phyloP scores from a whole-genome alignment of 2,113 vertebrate genomes.

The Phyllostomus discolor region DNA sequence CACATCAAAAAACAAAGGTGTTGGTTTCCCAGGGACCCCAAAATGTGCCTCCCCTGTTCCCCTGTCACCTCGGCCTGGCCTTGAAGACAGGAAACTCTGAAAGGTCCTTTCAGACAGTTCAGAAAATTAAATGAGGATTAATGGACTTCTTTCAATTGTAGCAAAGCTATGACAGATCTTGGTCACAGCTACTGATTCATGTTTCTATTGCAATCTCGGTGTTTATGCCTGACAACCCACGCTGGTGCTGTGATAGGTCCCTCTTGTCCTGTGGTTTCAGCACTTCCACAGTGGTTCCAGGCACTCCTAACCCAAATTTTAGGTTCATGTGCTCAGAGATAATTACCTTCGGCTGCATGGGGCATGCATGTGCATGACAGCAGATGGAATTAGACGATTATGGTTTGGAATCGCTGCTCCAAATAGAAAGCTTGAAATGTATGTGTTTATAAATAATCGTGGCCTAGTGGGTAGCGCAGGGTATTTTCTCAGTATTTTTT shows the following conservation, averaged over 20 bases:
- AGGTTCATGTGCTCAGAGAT: constrained; percentile 28
- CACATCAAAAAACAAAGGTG: not conserved
- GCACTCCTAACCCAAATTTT: constrained; percentile 29
- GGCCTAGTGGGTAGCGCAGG: not conserved
- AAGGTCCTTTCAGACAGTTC: not conserved
- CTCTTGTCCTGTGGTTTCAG: constrained; percentile 50
- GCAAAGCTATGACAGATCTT: not conserved
- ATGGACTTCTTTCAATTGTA: not conserved
- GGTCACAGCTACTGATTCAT: not conserved
- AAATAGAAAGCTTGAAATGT: constrained; percentile 50
- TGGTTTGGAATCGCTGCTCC: constrained; percentile 47
- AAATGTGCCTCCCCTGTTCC: not conserved
- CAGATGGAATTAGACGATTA: constrained; percentile 53
- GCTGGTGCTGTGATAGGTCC: not conserved
- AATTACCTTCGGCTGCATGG: constrained; percentile 59
- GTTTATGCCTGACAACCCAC: constrained; percentile 33
- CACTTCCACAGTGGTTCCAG: constrained; percentile 49
- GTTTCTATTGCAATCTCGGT: not conserved
- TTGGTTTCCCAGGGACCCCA: not conserved
- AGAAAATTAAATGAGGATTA: not conserved
- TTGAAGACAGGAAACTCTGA: constrained; percentile 3
- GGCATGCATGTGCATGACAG: constrained; percentile 46
- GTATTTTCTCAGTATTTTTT: not conserved
- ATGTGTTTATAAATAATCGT: constrained; percentile 38
- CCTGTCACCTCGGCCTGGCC: not conserved